Percentiles rank a stretch among this genome's conserved stretches.
Evolutionary conservation across 1,140 invertebrate genomes (phyloP).

Genomic region (Archegozetes longisetosus): DNA sequence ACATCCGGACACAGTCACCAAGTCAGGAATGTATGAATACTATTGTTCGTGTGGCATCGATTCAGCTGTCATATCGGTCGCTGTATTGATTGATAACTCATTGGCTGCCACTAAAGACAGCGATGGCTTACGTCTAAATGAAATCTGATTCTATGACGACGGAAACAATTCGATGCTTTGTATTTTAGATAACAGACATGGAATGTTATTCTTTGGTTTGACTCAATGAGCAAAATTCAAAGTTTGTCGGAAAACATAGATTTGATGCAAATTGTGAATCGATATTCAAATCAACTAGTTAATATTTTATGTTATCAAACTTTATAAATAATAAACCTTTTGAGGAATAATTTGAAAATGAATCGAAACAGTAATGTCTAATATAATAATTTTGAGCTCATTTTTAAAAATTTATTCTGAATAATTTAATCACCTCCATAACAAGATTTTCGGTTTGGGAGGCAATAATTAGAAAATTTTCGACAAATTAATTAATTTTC

Average conservation of each 20-base stretch:
- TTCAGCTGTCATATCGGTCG: conserved; percentile 29
- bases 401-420: too few species aligned
- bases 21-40: conserved; percentile 33
- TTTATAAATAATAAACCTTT: background rate
- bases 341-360: conserved; percentile 15
- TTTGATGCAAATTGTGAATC: background rate
- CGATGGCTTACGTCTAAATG: conserved; percentile 25
- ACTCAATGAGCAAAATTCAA: conserved; percentile 34
- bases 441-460: too few species aligned
- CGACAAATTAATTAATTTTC: too few species aligned
- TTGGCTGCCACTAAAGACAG: conserved; percentile 30
- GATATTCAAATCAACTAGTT: background rate
- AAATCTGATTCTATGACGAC: conserved; percentile 28
- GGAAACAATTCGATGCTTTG: conserved; percentile 26
- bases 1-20: conserved; percentile 32
- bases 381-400: too few species aligned
- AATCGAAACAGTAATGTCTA: conserved; percentile 33
- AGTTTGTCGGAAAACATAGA: conserved; percentile 30
- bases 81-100: conserved; percentile 32
- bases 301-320: background rate
- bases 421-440: too few species aligned
- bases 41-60: conserved; percentile 32
- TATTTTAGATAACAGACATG: conserved; percentile 30
- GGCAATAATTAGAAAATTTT: too few species aligned
- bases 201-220: conserved; percentile 30